Evolutionary conservation across 2,888 invertebrate genomes (phyloP), one percentile per base, ranked within the genome.

Genomic region (Frankliniella fusca): DNA sequence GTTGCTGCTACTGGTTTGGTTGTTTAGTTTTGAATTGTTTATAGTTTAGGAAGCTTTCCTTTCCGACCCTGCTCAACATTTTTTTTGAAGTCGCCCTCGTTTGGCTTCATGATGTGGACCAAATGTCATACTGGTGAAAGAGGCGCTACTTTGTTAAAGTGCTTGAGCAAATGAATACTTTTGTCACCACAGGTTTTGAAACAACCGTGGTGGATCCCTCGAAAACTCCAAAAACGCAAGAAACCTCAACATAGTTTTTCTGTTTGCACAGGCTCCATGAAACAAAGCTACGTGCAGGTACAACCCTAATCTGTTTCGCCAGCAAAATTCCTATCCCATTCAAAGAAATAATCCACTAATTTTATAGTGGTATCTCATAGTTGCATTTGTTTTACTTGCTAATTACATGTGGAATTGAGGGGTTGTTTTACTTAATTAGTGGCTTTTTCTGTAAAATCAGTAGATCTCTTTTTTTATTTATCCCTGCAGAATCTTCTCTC

Each of bases 201-300:
- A 76, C 70, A 76, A 23, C 70, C 27, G 70, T 76, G 70, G 70
- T 76, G 70, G 70, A 76, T 76, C 70, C 70, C 70, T 76, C 23
- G 23, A 76, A 76, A 12, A 23, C 70, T 76, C 27, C 61, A 61
- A 61, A 61, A 61, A 18, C 70, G 70, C 70, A 76, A 76, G 70
- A 76, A 76, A 76, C 70, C 70, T 23, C 70, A 76, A 23, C 70
- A 27, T 76, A 76, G 84, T 85, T 83, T 82, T 76, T 76, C 70
- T 76, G 70, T 76, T 76, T 27, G 70, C 23, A 76, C 70, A 76
- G 70, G 82, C 81, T 83, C 87, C 85, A 88, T 89, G 88, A 89
- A 88, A 87, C 89, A 89, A 87, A 89, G 88, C 85, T 89, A 88
- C 85, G 88, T 89, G 87, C 89, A 89, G 89, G 89, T 89, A 88